phyloP scores from a whole-genome alignment of 2,797 vertebrate species.

The Mus spretus region DNA sequence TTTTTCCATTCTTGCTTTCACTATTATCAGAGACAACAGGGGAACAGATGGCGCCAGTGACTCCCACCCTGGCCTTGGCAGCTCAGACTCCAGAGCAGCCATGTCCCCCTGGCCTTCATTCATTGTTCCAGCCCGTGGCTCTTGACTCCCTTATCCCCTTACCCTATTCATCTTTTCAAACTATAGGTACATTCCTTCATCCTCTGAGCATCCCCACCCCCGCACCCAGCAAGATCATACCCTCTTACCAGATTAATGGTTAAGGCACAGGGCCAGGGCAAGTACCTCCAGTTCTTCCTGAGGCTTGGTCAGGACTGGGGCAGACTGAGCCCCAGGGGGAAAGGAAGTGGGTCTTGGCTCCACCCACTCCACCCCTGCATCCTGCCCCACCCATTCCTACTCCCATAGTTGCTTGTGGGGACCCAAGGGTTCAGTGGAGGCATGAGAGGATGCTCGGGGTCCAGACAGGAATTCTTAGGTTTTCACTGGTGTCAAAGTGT shows the following conservation, averaged over 20 bases:
- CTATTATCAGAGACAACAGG: constrained; percentile 54
- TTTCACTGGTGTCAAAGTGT: neutral
- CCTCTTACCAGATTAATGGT: constrained; percentile 58
- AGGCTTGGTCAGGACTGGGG: constrained; percentile 52
- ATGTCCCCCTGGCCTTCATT: neutral
- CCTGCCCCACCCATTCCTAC: constrained; percentile 39
- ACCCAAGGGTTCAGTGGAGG: neutral
- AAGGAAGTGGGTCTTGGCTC: constrained; percentile 82
- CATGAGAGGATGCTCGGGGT: neutral
- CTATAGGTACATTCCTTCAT: neutral
- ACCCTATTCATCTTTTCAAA: neutral
- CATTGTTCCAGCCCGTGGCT: neutral
- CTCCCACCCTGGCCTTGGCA: neutral
- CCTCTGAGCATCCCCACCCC: neutral
- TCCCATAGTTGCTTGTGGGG: neutral
- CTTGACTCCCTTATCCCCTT: neutral
- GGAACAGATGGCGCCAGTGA: neutral
- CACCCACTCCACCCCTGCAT: constrained; percentile 80
- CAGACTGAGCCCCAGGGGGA: constrained; percentile 64
- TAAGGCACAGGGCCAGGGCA: neutral
- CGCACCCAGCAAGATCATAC: neutral
- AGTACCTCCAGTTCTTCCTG: constrained; percentile 49
- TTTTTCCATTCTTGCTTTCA: constrained; percentile 61
- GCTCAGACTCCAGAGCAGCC: neutral
- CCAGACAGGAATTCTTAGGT: neutral